phyloP scores from a whole-genome alignment of 2,113 vertebrate species.

The Hirundichthys speculiger region DNA sequence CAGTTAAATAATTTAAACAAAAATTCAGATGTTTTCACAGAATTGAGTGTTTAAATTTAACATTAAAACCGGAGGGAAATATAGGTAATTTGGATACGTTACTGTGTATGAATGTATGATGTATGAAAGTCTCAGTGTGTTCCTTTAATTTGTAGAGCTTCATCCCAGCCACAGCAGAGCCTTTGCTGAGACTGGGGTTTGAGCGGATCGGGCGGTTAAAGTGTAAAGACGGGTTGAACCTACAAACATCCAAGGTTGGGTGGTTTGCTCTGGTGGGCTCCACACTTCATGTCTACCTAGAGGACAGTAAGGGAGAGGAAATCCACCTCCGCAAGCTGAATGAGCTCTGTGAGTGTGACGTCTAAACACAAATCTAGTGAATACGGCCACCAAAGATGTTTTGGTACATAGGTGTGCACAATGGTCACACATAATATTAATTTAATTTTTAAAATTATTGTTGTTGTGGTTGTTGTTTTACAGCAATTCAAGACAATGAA shows the following conservation, averaged over 20 bases:
- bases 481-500: constrained; percentile 90
- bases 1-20: no score
- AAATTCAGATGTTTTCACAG: no score
- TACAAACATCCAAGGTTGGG: constrained; percentile 86
- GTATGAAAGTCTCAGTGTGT: not conserved
- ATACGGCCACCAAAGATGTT: no score
- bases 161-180: constrained; percentile 82
- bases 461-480: constrained; percentile 18
- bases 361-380: not conserved
- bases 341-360: constrained; percentile 90
- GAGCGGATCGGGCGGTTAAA: constrained; percentile 88
- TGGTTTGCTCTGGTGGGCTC: constrained; percentile 91
- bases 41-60: no score
- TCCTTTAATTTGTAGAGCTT: constrained; percentile 78
- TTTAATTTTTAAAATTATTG: not conserved
- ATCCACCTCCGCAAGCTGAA: constrained; percentile 92
- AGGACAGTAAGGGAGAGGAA: constrained; percentile 80
- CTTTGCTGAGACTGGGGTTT: constrained; percentile 85
- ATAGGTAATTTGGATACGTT: not conserved
- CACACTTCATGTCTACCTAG: constrained; percentile 78
- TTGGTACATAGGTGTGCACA: no score
- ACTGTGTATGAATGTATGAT: not conserved
- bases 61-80: no score
- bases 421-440: no score
- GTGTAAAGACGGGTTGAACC: constrained; percentile 90